A percentile compares a stretch with the other conserved stretches of the same genome.
These are phyloP conservation scores for Strix uralensis DNA, from an alignment of 2,113 vertebrate species.

Conservation along the genomic window DNA sequence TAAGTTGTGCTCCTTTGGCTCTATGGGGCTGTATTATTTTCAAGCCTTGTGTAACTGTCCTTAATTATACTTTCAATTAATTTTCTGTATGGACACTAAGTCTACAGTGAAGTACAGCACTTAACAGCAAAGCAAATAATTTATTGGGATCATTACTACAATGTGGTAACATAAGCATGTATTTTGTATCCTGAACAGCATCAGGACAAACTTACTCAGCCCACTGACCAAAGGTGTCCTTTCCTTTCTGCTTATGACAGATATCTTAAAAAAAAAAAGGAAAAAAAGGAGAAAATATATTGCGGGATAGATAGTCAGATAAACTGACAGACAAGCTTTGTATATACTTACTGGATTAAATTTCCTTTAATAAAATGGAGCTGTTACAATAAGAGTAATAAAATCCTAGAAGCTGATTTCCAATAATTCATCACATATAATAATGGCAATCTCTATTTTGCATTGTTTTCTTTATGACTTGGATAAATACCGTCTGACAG, in stretches of 20 bases:
- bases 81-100: background rate
- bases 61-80: background rate
- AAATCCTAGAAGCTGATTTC: background rate
- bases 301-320: background rate
- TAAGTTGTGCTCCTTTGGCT: background rate
- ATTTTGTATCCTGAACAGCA: background rate
- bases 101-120: background rate
- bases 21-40: background rate
- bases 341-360: background rate
- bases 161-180: background rate
- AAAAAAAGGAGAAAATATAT: background rate
- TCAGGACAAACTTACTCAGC: background rate
- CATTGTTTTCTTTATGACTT: background rate
- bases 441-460: background rate
- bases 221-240: background rate
- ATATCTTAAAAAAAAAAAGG: background rate
- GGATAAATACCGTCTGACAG: background rate
- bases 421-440: background rate
- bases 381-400: background rate
- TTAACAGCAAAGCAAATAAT: background rate
- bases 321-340: background rate
- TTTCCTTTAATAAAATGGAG: background rate
- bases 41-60: background rate
- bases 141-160: background rate
- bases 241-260: background rate